Conservation (phyloP, 1,140 invertebrate genomes). For the Aphidius gifuensis region DNA sequence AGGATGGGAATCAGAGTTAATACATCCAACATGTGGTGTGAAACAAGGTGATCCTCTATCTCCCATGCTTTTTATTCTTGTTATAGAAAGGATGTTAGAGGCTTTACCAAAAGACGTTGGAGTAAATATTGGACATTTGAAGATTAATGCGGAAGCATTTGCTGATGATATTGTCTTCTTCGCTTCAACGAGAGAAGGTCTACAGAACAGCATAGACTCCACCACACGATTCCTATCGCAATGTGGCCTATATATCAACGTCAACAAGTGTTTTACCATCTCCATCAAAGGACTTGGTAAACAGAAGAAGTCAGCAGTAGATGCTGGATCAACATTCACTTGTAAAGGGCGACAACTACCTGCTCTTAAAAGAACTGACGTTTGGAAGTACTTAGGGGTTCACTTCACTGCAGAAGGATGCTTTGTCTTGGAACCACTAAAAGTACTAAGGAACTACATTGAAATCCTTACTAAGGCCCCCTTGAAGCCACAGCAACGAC, state of each 20-base stretch:
- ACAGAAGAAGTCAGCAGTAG: constrained; percentile 22
- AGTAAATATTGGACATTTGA: constrained; percentile 27
- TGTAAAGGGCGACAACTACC: constrained; percentile 3
- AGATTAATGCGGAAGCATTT: constrained; percentile 39
- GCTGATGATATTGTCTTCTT: constrained; percentile 49
- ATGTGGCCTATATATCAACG: constrained; percentile 39
- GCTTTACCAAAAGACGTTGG: constrained; percentile 31
- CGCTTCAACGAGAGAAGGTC: constrained; percentile 32
- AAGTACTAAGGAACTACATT: too few relatives aligned
- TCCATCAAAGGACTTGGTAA: constrained; percentile 31
- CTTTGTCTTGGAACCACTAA: too few relatives aligned
- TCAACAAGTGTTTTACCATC: constrained; percentile 39
- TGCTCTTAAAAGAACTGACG: constrained; percentile 11
- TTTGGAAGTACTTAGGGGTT: constrained; percentile 21
- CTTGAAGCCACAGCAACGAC: too few relatives aligned
- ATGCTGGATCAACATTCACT: constrained; percentile 7
- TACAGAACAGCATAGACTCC: constrained; percentile 22
- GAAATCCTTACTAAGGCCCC: too few relatives aligned
- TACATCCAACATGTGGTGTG: too few relatives aligned
- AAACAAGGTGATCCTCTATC: too few relatives aligned
- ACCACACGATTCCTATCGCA: constrained; percentile 15
- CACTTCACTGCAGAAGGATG: background rate
- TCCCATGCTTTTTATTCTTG: constrained; percentile 51
- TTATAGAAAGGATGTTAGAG: constrained; percentile 44
- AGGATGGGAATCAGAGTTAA: too few relatives aligned